Evolutionary conservation across 2,888 invertebrate genomes (phyloP), one percentile per base, ranked within the genome.

Genomic region (Atethmia centrago): DNA sequence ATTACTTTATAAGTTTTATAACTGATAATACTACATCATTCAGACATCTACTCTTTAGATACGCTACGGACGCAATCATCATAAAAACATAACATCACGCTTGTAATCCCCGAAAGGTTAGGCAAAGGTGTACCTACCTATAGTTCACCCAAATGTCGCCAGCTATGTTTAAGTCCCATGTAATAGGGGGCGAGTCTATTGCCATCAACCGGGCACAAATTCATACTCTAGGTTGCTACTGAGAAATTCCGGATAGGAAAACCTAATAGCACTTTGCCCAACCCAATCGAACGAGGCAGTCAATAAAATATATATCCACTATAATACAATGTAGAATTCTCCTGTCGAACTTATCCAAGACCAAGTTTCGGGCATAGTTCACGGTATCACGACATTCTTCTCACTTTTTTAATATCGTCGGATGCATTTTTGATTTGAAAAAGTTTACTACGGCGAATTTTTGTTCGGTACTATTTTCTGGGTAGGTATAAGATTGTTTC

Each of bases 311-410:
- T 4, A 16, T 42, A 42, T 19, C 19, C 19, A 62, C 8, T 45
- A 28, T 28, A 21, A 21, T 28, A 8, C 4, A 62, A 45, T 14
- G 2, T 21, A 49, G 16, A 42, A 51, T 36, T 63, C 36, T 36
- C 7, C 12, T 2, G 12, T 7, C 42, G 14, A 77, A 77, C 78
- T 77, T 77, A 31, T 77, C 25, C 66, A 63, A 63, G 21, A 28
- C 45, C 47, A 63, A 69, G 45, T 79, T 75, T 4, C 2, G 14
- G 9, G 40, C 10, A 62, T 69, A 82, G 62, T 72, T 71, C 14
- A 8, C 7, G 55, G 14, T 14, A 19, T 19, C 16, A 14, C 21
- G 12, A 28, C 53, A 21, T 56, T 58, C 58, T 56, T 65, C 21
- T 3, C 25, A 53, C 56, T 71, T 62, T 65, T 67, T 71, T n/a